Base-by-base conservation (phyloP, 2,113 vertebrate genomes). In the Erpornis zantholeuca region DNA sequence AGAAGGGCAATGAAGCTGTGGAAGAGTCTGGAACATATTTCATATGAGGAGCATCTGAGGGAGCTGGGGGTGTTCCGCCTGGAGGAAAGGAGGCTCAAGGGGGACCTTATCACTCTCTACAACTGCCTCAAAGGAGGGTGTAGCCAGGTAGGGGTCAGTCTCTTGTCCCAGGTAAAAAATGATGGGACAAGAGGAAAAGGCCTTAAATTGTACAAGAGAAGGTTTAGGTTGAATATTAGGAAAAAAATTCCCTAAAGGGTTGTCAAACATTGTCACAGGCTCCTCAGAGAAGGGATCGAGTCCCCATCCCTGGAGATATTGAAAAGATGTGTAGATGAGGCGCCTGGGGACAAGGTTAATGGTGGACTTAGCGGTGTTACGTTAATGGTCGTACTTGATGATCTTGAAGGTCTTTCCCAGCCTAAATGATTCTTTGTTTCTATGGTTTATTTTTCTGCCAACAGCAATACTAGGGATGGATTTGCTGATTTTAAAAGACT, bases 71-170 rank as follows among this genome's bases (percentile, higher is more conserved):
- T 53, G 45, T 12, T 75, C 11, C 22, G 11, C 24, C 33, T 60
- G 52, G 27, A 38, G 27, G 44, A 66, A 33, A 59, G 12, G 33
- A 82, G 23, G 19, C 28, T 66, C 6, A 1, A 27, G 15, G 31
- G 4, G 11, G 15, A 45, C 19, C 13, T n/a, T 68, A n/a, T 12
- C 0, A 0, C 6, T 29, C 38, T 52, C 38, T 53, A 17, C 19
- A 66, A 33, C 19, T 25, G 6, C 78, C 23, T 60, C 45, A 60
- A 47, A 53, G 28, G 15, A 47, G 11, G 14, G 12, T 47, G 6
- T 4, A 61, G 16, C 8, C 20, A 53, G n/a, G 13, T 61, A 16
- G 28, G 25, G 7, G 31, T 33, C 1, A 0, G 12, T 56, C 35
- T 52, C 23, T 73, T 59, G 20, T 56, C 29, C 18, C 21, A 40